Percentiles rank a stretch among this genome's conserved stretches.
Evolutionary conservation across 2,888 invertebrate genomes (phyloP).

Genomic region (Trichogramma evanescens): DNA sequence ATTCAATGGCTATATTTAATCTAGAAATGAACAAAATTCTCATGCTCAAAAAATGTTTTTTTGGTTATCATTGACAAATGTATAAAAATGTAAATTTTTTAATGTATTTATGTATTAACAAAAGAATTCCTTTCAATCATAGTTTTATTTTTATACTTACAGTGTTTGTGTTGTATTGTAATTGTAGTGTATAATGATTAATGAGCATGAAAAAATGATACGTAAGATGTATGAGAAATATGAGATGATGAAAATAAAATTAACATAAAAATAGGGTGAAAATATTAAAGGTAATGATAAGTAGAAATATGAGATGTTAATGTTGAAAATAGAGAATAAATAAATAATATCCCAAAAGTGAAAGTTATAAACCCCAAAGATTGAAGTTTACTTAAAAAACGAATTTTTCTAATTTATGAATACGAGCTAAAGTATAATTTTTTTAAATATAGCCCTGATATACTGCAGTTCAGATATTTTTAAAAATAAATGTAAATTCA

Average conservation of each 20-base stretch:
- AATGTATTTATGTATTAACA: background rate
- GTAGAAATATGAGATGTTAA: constrained; percentile 1
- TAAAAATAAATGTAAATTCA: constrained; percentile 23
- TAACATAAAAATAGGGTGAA: constrained; percentile 16
- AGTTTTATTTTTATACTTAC: constrained; percentile 21
- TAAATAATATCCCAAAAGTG: too few species aligned
- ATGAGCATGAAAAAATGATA: constrained; percentile 21
- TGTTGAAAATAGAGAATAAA: background rate
- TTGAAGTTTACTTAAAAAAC: background rate
- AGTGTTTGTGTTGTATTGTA: constrained; percentile 25
- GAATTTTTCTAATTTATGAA: background rate
- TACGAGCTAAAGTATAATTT: constrained; percentile 7
- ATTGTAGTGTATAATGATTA: constrained; percentile 24
- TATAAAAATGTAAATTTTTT: background rate
- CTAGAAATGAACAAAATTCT: constrained; percentile 9
- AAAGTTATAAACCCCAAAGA: background rate
- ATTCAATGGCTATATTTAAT: background rate
- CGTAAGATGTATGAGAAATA: constrained; percentile 7
- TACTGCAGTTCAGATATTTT: constrained; percentile 15
- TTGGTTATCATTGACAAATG: background rate
- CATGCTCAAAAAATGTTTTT: constrained; percentile 12
- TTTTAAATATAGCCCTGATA: constrained; percentile 13
- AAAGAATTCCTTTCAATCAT: constrained; percentile 6
- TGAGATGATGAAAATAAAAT: constrained; percentile 7
- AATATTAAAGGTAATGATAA: constrained; percentile 15